Percentiles rank a stretch among this genome's conserved stretches.
Conservation (phyloP, 2,797 vertebrate species). For the Sardinella longiceps region DNA sequence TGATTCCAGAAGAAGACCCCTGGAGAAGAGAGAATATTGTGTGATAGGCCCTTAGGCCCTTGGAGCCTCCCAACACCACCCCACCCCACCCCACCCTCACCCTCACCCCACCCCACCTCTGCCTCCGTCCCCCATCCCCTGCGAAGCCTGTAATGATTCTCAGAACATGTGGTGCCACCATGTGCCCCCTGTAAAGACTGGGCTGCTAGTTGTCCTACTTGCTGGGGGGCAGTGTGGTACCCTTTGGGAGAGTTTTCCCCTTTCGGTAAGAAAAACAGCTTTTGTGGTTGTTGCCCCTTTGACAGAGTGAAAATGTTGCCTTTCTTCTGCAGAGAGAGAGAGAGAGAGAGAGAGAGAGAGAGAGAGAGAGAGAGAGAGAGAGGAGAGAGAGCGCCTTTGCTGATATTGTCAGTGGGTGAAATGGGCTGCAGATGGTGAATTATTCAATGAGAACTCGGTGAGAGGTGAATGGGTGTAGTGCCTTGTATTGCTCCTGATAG, state of each 20-base stretch:
- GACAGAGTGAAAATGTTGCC: conserved; percentile 33
- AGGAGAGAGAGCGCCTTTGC: conserved; percentile 27
- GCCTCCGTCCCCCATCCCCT: background rate
- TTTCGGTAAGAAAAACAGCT: conserved; percentile 40
- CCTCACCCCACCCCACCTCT: background rate
- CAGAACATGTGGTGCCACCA: conserved; percentile 18
- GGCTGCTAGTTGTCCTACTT: background rate
- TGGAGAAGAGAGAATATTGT: background rate
- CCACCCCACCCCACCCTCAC: background rate
- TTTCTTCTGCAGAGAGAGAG: conserved; percentile 20
- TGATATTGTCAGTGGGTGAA: conserved; percentile 58
- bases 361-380: too few relatives aligned
- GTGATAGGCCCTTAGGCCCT: background rate
- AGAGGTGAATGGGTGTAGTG: conserved; percentile 40
- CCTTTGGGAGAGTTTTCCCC: background rate
- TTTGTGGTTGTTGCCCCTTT: conserved; percentile 35
- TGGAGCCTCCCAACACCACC: background rate
- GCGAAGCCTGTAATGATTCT: background rate
- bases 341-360: too few relatives aligned
- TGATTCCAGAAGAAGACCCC: background rate
- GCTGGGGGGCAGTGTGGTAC: background rate
- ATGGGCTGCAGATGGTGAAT: conserved; percentile 76
- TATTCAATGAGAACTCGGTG: conserved; percentile 67
- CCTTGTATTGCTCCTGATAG: background rate
- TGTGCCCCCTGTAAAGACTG: conserved; percentile 4